Evolutionary conservation across 2,797 vertebrate species (phyloP), one percentile per base, ranked within the genome.

Genomic region (Geotrypetes seraphini): DNA sequence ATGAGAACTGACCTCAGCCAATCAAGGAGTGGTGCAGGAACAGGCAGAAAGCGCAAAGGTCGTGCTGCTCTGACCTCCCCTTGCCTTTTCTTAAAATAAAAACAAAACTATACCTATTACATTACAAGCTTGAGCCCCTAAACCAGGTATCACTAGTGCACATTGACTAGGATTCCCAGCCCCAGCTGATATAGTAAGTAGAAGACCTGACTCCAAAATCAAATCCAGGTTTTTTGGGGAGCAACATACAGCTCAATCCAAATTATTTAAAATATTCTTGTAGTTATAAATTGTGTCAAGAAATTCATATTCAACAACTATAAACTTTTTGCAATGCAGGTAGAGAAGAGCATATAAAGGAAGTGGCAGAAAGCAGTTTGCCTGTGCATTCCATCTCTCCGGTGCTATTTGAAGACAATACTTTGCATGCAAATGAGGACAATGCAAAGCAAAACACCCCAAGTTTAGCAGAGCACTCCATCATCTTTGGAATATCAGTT

Each of bases 401-500:
- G 0, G 44, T 90, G 19, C 76, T 96, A 10, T 98, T 96, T 71
- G 91, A 96, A 36, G 89, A 92, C 39, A 86, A 46, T 39, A 74
- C 73, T 45, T 32, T 57, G 50, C 39, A 56, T 12, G 30, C 43
- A 13, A 32, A 47, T 31, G 31, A 45, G 1, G 8, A 25, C 3
- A 12, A 42, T 33, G 53, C 60, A 41, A 46, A 63, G 37, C 58
- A 61, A 24, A 53, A 31, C 31, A 9, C 27, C 16, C 19, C 36
- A 43, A 33, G 43, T 33, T 13, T 31, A 25, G 31, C 38, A 26
- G 19, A 34, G 14, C 73, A 71, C 19, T 48, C 42, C 0, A 28
- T 87, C 59, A 71, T 90, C 39, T 98, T 97, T 76, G 94, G 91
- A 48, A 87, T 60, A 5, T 86, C 82, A 53, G 75, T 83, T 1